Conservation (phyloP, 1,140 invertebrate species). For the Drosophila kepulauana region DNA sequence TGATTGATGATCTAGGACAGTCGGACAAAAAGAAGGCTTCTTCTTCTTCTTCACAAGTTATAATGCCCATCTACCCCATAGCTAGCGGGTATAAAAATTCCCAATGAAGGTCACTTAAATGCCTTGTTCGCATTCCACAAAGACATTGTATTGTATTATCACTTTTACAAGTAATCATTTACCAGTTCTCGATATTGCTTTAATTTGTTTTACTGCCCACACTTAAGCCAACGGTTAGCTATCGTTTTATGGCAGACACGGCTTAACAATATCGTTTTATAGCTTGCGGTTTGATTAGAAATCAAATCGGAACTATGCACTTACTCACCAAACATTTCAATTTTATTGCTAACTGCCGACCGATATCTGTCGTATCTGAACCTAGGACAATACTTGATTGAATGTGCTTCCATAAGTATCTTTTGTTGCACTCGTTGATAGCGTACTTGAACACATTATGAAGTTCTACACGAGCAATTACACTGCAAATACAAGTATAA, state of each 20-base stretch:
- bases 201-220: slow-evolving; percentile 9
- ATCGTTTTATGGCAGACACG: slow-evolving; percentile 24
- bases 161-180: not conserved
- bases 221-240: not conserved
- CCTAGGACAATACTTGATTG: slow-evolving; percentile 7
- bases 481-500: slow-evolving; percentile 4
- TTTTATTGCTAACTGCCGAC: not conserved
- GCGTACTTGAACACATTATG: not conserved
- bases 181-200: not conserved
- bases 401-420: not conserved
- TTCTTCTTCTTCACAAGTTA: too few species aligned
- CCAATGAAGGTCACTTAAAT: slow-evolving; percentile 8
- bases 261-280: slow-evolving; percentile 26
- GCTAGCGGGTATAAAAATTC: not conserved
- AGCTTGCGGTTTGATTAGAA: slow-evolving; percentile 24
- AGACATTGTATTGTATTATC: not conserved
- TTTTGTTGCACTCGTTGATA: not conserved
- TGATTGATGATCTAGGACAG: too few species aligned
- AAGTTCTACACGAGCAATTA: not conserved
- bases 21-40: too few species aligned
- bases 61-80: too few species aligned
- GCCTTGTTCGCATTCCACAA: not conserved
- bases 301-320: slow-evolving; percentile 7
- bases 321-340: slow-evolving; percentile 20
- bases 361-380: not conserved